Evolutionary conservation across 2,888 invertebrate genomes (phyloP).

Genomic region (Ctenicera cuprea): DNA sequence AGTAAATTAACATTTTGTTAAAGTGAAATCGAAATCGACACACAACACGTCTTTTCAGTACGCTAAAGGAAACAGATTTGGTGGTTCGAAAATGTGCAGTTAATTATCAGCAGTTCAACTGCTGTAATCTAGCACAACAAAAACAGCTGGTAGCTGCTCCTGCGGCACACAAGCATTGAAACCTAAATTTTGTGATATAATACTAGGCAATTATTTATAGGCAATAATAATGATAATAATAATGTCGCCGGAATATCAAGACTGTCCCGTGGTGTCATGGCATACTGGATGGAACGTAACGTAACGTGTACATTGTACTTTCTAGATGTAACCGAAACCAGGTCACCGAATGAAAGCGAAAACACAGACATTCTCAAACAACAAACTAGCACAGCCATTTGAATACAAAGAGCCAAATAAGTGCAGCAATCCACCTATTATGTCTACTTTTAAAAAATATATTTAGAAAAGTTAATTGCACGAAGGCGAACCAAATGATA

Average conservation of each 20-base stretch:
- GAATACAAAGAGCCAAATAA: conserved; percentile 67
- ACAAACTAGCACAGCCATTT: conserved; percentile 66
- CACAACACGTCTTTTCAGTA: not conserved
- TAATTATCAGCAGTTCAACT: no score
- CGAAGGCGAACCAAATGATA: conserved; percentile 37
- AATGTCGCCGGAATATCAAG: conserved; percentile 27
- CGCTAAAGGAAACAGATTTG: no score
- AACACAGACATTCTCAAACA: conserved; percentile 69
- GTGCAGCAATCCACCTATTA: conserved; percentile 51
- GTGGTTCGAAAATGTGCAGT: no score
- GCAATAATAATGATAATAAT: not conserved
- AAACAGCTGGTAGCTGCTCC: no score
- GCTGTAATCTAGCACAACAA: no score
- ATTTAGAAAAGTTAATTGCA: conserved; percentile 37
- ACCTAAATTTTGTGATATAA: conserved; percentile 37
- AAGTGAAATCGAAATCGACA: not conserved
- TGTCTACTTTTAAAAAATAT: conserved; percentile 49
- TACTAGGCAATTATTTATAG: conserved; percentile 30
- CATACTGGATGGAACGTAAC: conserved; percentile 59
- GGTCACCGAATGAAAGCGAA: conserved; percentile 71
- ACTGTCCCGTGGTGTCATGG: conserved; percentile 51
- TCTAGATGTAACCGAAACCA: conserved; percentile 71
- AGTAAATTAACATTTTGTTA: no score
- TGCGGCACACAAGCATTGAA: not conserved
- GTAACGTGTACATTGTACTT: conserved; percentile 65